A percentile compares a stretch with the other conserved stretches of the same genome.
phyloP scores from a whole-genome alignment of 2,113 vertebrate species.

The Lates calcarifer region DNA sequence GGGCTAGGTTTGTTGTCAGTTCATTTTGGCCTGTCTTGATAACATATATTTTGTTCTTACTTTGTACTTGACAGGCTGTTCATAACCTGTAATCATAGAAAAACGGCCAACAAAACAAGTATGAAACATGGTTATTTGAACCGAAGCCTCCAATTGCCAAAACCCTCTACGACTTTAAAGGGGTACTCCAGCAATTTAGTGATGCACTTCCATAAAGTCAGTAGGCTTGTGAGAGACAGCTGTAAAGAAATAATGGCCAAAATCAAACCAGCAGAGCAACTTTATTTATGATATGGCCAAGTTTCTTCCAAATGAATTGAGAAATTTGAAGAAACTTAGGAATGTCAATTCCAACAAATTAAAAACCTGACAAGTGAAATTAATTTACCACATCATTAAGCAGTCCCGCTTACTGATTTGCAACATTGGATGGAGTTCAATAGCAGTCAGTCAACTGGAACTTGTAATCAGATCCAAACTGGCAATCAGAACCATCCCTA shows the following conservation, averaged over 20 bases:
- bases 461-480: not conserved
- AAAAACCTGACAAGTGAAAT: no score
- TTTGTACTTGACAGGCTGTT: not conserved
- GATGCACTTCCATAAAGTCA: not conserved
- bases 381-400: no score
- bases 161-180: not conserved
- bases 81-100: not conserved
- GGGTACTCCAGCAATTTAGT: no score
- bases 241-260: not conserved
- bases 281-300: not conserved
- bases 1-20: not conserved
- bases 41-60: not conserved
- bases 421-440: no score
- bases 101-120: not conserved
- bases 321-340: no score
- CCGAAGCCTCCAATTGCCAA: not conserved
- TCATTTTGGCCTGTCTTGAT: not conserved
- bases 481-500: not conserved
- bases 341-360: no score
- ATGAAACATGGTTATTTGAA: not conserved
- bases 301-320: no score
- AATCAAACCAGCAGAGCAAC: not conserved
- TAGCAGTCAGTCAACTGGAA: no score
- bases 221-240: not conserved
- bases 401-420: no score